Evolutionary conservation across 2,113 vertebrate species (phyloP), one percentile per base, ranked within the genome.

Genomic region (Dasyprocta punctata): DNA sequence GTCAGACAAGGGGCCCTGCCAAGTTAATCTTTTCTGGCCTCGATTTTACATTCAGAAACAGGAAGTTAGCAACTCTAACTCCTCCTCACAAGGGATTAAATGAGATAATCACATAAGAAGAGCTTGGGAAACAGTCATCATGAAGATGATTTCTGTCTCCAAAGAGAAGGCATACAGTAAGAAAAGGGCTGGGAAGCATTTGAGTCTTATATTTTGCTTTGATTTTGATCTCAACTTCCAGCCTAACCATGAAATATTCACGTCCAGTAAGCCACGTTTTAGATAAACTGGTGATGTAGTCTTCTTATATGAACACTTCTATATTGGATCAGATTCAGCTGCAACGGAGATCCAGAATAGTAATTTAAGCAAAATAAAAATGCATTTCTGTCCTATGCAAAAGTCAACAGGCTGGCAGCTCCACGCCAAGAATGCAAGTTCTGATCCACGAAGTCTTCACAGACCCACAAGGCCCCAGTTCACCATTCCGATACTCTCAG

Each of bases 341-440:
- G n/a, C 83, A 54, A 95, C 8, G 52, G 19, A 58, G 69, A 61
- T 8, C 16, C 60, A 73, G 92, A 80, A 80, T 26, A 90, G 71
- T 89, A 65, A 97, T 71, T 94, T 90, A 92, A 94, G 82, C 16
- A 96, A 71, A 93, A 86, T 49, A n/a, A 52, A 92, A 94, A 82
- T 41, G 47, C 17, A 71, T 78, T 86, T 95, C n/a, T 94, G 20
- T 75, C 56, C 3, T 28, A 38, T 20, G 44, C 69, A 22, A 54
- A 91, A 96, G 78, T 60, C 24, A 78, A 73, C 65, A 71, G 19
- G 52, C 33, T 90, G 61, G 65, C 13, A 90, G 61, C 22, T 38
- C 9, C n/a, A 24, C 0, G 65, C 44, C 36, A 20, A 6, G 12
- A 8, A 2, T 11, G 14, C 36, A 10, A 61, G 36, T 7, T 47